A percentile compares a stretch with the other conserved stretches of the same genome.
phyloP scores from a whole-genome alignment of 2,888 invertebrate genomes.

The Mesodorylaimus sp. region DNA sequence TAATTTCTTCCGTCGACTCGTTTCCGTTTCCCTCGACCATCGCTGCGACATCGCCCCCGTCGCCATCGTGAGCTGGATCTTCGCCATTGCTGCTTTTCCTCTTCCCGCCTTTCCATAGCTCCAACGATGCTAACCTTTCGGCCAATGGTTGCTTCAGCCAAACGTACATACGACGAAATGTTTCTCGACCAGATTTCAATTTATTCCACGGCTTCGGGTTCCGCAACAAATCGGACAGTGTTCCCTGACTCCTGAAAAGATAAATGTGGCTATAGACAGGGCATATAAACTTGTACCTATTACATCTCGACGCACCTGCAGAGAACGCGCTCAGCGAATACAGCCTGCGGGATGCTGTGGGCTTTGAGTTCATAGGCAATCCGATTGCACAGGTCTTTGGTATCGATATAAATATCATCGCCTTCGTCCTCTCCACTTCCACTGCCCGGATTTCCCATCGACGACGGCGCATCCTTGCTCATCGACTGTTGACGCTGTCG shows the following conservation, averaged over 20 bases:
- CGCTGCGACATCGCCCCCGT: conserved; percentile 9
- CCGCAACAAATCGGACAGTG: conserved; percentile 26
- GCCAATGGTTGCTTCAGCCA: conserved; percentile 9
- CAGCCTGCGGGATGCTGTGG: conserved; percentile 20
- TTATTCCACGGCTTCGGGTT: conserved; percentile 31
- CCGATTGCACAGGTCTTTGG: conserved; percentile 10
- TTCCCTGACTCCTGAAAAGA: conserved; percentile 24
- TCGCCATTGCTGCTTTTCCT: conserved; percentile 12
- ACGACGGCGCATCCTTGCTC: too few relatives aligned
- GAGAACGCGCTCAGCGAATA: conserved; percentile 26
- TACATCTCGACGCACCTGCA: conserved; percentile 14
- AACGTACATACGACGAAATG: conserved; percentile 18
- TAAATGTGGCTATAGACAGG: not conserved
- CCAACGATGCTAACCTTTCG: conserved; percentile 7
- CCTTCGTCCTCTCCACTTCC: not conserved
- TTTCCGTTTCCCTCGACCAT: too few relatives aligned
- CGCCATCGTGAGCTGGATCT: conserved; percentile 7
- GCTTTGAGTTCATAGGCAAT: conserved; percentile 27
- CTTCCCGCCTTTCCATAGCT: conserved; percentile 2
- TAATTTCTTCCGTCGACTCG: too few relatives aligned
- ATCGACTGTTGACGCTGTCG: too few relatives aligned
- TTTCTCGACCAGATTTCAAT: conserved; percentile 28
- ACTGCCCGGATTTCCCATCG: too few relatives aligned
- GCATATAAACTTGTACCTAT: not conserved
- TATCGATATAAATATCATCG: conserved; percentile 12